Evolutionary conservation across 2,888 invertebrate genomes (phyloP), one percentile per base, ranked within the genome.

Genomic region (Cerastis rubricosa): DNA sequence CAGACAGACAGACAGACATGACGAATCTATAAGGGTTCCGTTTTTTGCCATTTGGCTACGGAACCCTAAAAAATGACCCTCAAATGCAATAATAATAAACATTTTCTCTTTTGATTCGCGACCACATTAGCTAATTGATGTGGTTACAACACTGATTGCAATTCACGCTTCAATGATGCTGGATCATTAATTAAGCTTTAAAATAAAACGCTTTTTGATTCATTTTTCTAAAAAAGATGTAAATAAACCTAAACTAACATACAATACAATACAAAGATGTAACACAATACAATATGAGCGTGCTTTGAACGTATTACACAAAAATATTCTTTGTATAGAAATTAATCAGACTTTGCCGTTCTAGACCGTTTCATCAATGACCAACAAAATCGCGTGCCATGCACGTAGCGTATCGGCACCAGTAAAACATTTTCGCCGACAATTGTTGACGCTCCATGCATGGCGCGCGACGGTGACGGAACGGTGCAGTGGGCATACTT

Each of bases 71-170:
- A 68, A 17, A 35, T 54, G 59, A 68, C 51, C 59, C n/a, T 61
- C 59, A 45, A 74, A 71, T 3, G 17, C 19, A 54, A 61, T 63
- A 51, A 61, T 63, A 51, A 61, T 25, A 8, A 66, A 71, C 65
- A 63, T 71, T 78, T 78, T 73, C 73, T 69, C 71, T 68, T 73
- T 78, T 75, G 40, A 74, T 64, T 71, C 43, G 6, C 11, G 11
- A 81, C 85, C 85, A 81, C 78, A 81, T 76, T 81, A 81, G 61
- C 69, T 83, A 85, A 81, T 85, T 77, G 76, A 40, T 57, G 49
- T 75, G 57, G 70, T 81, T 85, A 81, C 75, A 74, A 22, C 69
- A 73, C 81, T 80, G 77, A 85, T 85, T 85, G 77, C 84, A 74
- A 57, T 84, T 74, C n/a, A 74, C 81, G 81, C 81, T 61, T 81